Evolutionary conservation across 2,797 vertebrate species (phyloP), one percentile per base, ranked within the genome.

Genomic region (Scolopax rusticola): DNA sequence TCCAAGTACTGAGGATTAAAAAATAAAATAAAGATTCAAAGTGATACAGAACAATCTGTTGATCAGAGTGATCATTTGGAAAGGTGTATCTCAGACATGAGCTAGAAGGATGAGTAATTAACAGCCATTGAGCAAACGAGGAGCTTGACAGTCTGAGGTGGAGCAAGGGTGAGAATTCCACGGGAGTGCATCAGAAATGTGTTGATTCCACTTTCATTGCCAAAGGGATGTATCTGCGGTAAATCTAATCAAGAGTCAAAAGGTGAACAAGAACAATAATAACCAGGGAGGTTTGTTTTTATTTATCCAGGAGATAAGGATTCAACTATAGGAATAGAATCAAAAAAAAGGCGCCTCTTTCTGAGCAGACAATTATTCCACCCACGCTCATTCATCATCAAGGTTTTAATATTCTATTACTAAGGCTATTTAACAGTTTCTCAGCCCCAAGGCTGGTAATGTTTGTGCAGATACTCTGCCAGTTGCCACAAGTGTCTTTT

Each of bases 211-310:
- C 81, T 95, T 92, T 94, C 91, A 65, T 74, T 95, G 88, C 88
- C 91, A 95, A 90, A 89, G 80, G 83, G 53, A 78, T 85, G 27
- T 93, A 82, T 93, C 93, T 85, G 86, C 4, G 64, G 90, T 92
- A 94, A 94, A 96, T 96, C 95, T 95, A 92, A 95, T 89, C 90
- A 89, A 59, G 83, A 96, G 84, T 93, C 90, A 95, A 93, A 96
- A 95, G 95, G 93, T 96, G 95, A 96, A 92, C 10, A 74, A 75
- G 84, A 96, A 84, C 88, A 95, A 85, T 85, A 93, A 92, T 91
- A 93, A 92, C 88, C 23, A 24, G n/a, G 68, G 51, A 94, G 78
- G 57, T 94, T 94, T 90, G 83, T 82, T 93, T 97, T 92, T 95
- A 86, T 95, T 96, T 95, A 90, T 90, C 81, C 75, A 75, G 78